phyloP scores from a whole-genome alignment of 35 echinoderm and acorn worm genomes.

The Heliocidaris erythrogramma region DNA sequence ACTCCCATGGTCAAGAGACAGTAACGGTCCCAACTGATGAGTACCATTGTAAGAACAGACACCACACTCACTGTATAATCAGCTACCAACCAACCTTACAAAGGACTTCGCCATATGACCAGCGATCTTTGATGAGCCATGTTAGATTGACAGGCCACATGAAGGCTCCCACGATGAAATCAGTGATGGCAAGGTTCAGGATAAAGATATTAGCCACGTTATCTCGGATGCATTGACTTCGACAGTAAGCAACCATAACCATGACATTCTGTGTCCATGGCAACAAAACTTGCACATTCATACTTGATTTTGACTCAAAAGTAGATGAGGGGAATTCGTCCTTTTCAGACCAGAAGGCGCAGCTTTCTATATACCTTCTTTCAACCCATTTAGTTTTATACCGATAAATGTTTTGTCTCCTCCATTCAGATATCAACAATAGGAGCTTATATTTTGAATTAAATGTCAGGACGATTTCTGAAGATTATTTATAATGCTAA shows the following conservation, averaged over 20 bases:
- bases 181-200: slow-evolving; percentile 43
- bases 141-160: slow-evolving; percentile 32
- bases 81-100: slow-evolving; percentile 43
- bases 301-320: too few species aligned
- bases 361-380: too few species aligned
- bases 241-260: slow-evolving; percentile 32
- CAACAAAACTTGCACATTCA: too few species aligned
- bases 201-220: slow-evolving; percentile 52
- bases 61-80: slow-evolving; percentile 49
- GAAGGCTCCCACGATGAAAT: slow-evolving; percentile 49
- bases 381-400: too few species aligned
- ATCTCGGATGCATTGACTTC: neutral
- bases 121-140: slow-evolving; percentile 22
- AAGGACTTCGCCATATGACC: slow-evolving; percentile 46
- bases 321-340: too few species aligned
- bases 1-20: slow-evolving; percentile 46
- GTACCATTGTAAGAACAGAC: slow-evolving; percentile 45
- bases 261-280: neutral
- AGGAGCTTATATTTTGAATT: neutral
- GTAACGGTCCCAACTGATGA: slow-evolving; percentile 49
- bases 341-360: too few species aligned
- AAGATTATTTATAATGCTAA: too few species aligned
- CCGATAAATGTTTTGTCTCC: neutral
- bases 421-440: neutral
- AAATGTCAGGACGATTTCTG: neutral